Conservation (phyloP, 2,888 invertebrate genomes). For the Drosophila rellima region DNA sequence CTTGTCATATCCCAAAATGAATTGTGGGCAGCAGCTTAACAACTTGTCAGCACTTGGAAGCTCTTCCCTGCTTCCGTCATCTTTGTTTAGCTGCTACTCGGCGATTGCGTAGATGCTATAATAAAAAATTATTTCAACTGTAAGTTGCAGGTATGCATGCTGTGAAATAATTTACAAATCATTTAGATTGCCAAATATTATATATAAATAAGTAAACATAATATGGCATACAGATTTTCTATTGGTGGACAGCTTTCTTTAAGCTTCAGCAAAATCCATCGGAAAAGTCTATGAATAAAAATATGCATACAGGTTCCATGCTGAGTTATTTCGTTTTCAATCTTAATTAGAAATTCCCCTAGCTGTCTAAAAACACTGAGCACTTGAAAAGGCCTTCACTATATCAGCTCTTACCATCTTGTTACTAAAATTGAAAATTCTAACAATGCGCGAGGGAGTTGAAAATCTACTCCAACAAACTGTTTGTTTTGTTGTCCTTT, state of each 20-base stretch:
- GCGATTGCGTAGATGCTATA: neutral
- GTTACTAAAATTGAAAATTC: constrained; percentile 30
- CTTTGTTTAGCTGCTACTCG: constrained; percentile 8
- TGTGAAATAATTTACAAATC: neutral
- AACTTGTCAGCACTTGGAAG: constrained; percentile 8
- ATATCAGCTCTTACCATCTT: neutral
- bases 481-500: neutral
- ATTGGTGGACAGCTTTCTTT: neutral
- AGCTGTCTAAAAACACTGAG: neutral
- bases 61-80: constrained; percentile 4
- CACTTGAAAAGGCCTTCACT: neutral
- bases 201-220: neutral
- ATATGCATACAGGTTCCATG: neutral
- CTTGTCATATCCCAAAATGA: constrained; percentile 54
- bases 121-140: neutral
- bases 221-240: too few relatives aligned
- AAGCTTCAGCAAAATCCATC: neutral
- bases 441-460: constrained; percentile 27
- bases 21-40: constrained; percentile 37
- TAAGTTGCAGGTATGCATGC: neutral
- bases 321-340: neutral
- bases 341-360: neutral
- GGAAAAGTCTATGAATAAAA: neutral
- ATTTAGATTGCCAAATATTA: neutral
- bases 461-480: constrained; percentile 3